Evolutionary conservation across 2,888 invertebrate species (phyloP), one percentile per base, ranked within the genome.

Genomic region (Drosophila stalkeri): DNA sequence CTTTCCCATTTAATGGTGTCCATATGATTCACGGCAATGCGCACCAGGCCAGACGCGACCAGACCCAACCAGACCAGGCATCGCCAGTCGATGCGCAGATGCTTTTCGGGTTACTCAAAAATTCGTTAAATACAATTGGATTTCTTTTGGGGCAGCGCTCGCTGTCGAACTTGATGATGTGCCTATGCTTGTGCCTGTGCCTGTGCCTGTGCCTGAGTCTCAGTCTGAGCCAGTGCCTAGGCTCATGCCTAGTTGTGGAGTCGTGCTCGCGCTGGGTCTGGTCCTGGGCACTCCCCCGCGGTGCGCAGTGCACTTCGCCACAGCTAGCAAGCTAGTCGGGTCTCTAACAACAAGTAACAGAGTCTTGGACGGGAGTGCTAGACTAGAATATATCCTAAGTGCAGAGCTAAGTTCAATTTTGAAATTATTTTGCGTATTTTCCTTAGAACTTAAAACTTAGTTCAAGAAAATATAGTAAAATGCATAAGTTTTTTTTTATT

Each of bases 61-160:
- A 64, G 63, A 9, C 57, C 20, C 16, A 49, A 47, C 31, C 43
- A 72, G 61, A 41, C 56, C 63, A 31, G 33, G 60, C 80, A 72
- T 67, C 68, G 63, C 77, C 66, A 64, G 65, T 63, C 74, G 51
- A 65, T 75, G 49, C 70, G 46, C 77, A 63, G 80, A 80, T 73
- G 71, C 81, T 68, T 81, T 75, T 77, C 69, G 72, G 76, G 70
- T 69, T 65, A 77, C 70, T 78, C 77, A 86, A 89, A 85, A 90
- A 88, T 90, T 91, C 89, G 90, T 90, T 89, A 90, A 89, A 80
- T 86, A 84, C 86, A 90, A 91, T 90, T 90, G 90, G 82, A 84
- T 90, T 90, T 84, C 78, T 80, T 81, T 77, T 56, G 69, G 72
- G 78, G 75, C 88, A 66, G 75, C 82, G 66, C 75, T 73, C 66